phyloP scores from a whole-genome alignment of 2,797 vertebrate genomes.

The Pseudochromis fuscus region DNA sequence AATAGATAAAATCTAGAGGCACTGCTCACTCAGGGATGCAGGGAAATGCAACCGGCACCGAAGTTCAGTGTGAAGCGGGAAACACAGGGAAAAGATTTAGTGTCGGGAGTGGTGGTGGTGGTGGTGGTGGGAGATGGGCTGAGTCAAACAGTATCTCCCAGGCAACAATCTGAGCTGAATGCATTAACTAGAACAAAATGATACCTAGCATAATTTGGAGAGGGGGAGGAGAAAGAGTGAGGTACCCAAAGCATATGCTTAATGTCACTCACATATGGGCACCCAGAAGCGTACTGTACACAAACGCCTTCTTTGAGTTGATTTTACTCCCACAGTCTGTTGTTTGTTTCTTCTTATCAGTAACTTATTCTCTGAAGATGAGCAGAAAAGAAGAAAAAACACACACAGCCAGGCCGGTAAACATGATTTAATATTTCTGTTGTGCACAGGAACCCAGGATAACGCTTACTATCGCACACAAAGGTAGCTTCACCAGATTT shows the following conservation, averaged over 20 bases:
- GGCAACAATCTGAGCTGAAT: conserved; percentile 71
- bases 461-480: conserved; percentile 41
- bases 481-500: conserved; percentile 24
- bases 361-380: conserved; percentile 63
- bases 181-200: conserved; percentile 43
- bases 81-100: conserved; percentile 46
- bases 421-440: conserved; percentile 33
- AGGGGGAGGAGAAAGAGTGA: conserved; percentile 6
- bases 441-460: conserved; percentile 37
- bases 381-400: conserved; percentile 27
- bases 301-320: conserved; percentile 52
- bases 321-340: conserved; percentile 43
- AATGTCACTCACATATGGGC: conserved; percentile 28
- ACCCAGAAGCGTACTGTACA: conserved; percentile 25
- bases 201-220: conserved; percentile 48
- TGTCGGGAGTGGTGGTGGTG: too few relatives aligned
- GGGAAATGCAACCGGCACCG: conserved; percentile 40
- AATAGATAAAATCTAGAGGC: conserved; percentile 56
- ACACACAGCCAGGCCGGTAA: conserved; percentile 9
- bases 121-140: conserved; percentile 42
- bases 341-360: conserved; percentile 60
- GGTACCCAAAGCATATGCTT: conserved; percentile 32
- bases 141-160: conserved; percentile 60
- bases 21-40: conserved; percentile 39
- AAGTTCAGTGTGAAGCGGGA: conserved; percentile 34